Base-by-base conservation (phyloP, 2,113 vertebrate species). In the Toxotes jaculatrix region DNA sequence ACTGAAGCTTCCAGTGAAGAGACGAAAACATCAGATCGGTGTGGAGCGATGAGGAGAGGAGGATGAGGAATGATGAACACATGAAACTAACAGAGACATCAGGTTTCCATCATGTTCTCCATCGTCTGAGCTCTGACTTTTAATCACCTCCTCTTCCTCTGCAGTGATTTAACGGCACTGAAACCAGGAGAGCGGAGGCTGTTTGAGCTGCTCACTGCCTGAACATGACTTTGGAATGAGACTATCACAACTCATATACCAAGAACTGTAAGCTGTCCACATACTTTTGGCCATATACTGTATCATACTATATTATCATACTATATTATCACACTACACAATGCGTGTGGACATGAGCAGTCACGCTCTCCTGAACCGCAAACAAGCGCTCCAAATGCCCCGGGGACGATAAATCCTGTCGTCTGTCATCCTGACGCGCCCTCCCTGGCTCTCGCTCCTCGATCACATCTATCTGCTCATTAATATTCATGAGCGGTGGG, bases 401-500 rank as follows among this genome's bases (percentile, higher is more conserved):
- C 10, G 0, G 10, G 82, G 51, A 61, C 40, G 63, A 55, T 69
- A 87, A 81, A 76, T 70, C 32, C 71, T 70, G 81, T 74, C 67
- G 27, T 10, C 70, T 79, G 80, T 84, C 85, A 56, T 69, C 80
- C 27, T 5, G 21, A 59, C 19, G 70, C 2, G 53, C 23, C 62
- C 60, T 73, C 73, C 19, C 59, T 7, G 59, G 7, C 59, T 36
- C 32, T 7, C n/a, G 3, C 53, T 42, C 68, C 64, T 66, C 68
- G 2, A 57, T 80, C 80, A 34, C 74, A 16, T 72, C 74, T 51
- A 73, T 65, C 59, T 40, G 73, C 77, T 87, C 87, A 57, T 90
- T 76, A 82, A 91, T 87, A 92, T 92, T 88, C 88, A 92, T 82
- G 84, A 84, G n/a, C 49, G 8, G 74, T 63, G 82, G 85, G 87